Evolutionary conservation across 2,113 vertebrate genomes (phyloP), one percentile per base, ranked within the genome.

Genomic region (Pogona vitticeps): DNA sequence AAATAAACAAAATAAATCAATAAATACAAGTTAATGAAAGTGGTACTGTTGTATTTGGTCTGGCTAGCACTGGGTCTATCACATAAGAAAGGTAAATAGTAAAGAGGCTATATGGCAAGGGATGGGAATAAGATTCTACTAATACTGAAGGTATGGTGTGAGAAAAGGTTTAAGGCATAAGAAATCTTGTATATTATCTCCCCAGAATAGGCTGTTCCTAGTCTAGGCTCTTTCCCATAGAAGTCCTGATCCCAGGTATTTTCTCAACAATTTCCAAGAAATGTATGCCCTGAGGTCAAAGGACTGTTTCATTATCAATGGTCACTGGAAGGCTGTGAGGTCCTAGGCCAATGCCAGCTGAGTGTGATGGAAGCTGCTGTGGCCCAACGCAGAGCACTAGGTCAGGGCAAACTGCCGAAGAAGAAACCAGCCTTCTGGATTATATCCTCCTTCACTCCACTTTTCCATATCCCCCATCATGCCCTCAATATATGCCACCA

Each of bases 71-170:
- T 31, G 7, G 63, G 14, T 67, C 28, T 18, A 72, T 12, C 65
- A 3, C 20, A 52, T n/a, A 33, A 82, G 26, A 61, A 42, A 76
- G 21, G 14, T 17, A 67, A 17, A 65, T 76, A 42, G 33, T 14
- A n/a, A 61, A 33, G 56, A 61, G 56, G 12, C 20, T 63, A 52
- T 36, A 76, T 42, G 26, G 70, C 2, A 46, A n/a, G 63, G 28
- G 28, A 71, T 36, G 23, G 52, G n/a, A 71, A 90, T 75, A 85
- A 89, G 89, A 85, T 59, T 81, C 31, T 3, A 76, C 28, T 13
- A 38, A 31, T 36, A 36, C 28, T 80, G 8, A 58, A 2, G 28
- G 71, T 77, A 68, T 15, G 7, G 21, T 15, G 81, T 65, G 42
- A 14, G 1, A 3, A 20, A 56, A 67, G 38, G 6, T 58, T 89